phyloP scores from a whole-genome alignment of 2,113 vertebrate species.

The Sceloporus tristichus region DNA sequence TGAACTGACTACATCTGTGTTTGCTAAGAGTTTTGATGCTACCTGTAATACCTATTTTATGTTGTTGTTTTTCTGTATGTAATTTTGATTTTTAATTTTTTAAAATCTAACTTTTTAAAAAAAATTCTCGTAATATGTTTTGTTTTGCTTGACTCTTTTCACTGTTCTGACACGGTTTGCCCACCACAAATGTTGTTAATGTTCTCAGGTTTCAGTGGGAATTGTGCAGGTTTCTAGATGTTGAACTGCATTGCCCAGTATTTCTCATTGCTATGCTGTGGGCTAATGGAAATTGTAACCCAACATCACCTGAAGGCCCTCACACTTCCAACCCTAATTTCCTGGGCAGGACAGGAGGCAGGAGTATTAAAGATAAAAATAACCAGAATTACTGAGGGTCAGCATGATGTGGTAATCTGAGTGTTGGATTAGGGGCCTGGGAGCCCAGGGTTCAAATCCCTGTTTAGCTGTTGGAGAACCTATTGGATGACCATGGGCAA shows the following conservation, averaged over 20 bases:
- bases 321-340: too few relatives aligned
- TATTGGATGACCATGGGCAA: too few relatives aligned
- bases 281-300: background rate
- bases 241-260: too few relatives aligned
- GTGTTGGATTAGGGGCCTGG: too few relatives aligned
- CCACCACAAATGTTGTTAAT: background rate
- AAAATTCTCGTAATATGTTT: background rate
- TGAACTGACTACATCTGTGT: conserved; percentile 40
- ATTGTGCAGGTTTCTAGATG: background rate
- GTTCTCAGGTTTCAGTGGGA: background rate
- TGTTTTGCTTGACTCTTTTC: background rate
- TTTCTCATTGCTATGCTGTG: background rate
- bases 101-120: background rate
- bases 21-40: conserved; percentile 37
- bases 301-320: too few relatives aligned
- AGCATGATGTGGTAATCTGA: too few relatives aligned
- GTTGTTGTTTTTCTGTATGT: background rate
- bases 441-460: too few relatives aligned
- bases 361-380: background rate
- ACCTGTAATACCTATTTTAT: conserved; percentile 1
- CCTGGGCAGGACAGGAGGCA: background rate
- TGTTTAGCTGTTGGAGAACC: too few relatives aligned
- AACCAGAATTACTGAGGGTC: background rate
- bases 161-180: background rate
- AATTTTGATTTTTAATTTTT: background rate